Conservation (phyloP, 2,113 vertebrate species). For the Psilopsiagon aurifrons region DNA sequence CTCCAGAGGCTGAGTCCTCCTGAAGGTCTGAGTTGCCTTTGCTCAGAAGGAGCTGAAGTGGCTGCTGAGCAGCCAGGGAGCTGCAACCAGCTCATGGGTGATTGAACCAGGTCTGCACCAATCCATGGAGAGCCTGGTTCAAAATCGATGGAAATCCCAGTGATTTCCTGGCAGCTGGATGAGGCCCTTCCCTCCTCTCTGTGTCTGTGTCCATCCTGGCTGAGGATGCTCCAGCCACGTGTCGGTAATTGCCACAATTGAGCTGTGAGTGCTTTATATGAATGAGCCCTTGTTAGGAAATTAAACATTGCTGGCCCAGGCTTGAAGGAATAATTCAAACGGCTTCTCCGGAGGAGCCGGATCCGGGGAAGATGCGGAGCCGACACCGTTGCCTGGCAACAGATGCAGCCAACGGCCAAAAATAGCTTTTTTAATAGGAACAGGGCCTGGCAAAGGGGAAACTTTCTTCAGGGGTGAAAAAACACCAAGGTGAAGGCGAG, state of each 20-base stretch:
- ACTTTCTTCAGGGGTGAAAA: slow-evolving; percentile 6
- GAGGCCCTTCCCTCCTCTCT: not conserved
- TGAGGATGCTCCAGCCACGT: not conserved
- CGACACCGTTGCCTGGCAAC: slow-evolving; percentile 20
- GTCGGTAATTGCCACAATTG: not conserved
- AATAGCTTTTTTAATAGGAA: slow-evolving; percentile 41
- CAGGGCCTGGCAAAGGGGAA: not conserved
- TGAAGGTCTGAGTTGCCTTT: not conserved
- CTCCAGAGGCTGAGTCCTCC: not conserved
- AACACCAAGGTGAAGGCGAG: not conserved
- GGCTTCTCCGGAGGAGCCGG: not conserved
- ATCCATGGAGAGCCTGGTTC: rapidly evolving
- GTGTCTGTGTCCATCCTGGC: not conserved
- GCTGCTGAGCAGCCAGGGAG: not conserved
- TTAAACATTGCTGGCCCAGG: not conserved
- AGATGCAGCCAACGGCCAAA: slow-evolving; percentile 25
- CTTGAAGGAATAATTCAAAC: not conserved
- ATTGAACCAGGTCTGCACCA: not conserved
- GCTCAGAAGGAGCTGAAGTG: not conserved
- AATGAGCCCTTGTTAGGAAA: slow-evolving; percentile 27
- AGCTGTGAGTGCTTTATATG: not conserved
- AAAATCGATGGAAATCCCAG: not conserved
- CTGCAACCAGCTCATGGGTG: rapidly evolving
- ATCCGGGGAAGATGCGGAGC: slow-evolving; percentile 12
- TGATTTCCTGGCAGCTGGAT: not conserved